Base-by-base conservation (phyloP, 1,140 invertebrate genomes). In the Aphelinus certus region DNA sequence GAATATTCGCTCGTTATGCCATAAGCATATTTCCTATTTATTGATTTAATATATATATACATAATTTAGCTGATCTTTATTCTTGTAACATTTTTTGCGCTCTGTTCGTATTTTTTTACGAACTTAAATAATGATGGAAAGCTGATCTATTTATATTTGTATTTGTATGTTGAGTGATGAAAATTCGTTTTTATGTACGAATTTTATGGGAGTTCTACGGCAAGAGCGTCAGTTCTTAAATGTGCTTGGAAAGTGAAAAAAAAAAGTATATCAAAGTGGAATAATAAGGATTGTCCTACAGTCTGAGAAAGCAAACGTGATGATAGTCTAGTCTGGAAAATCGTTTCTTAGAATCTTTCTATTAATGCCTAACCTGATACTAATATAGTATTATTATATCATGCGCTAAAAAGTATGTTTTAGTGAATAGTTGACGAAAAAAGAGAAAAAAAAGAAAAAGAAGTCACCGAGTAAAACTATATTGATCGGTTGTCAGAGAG, bases 271-370 rank as follows among this genome's bases (percentile, higher is more conserved):
- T 62, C 48, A n/a, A 57, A 64, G 55, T 42, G 68, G 45, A 51
- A 43, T 60, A 65, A 60, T 51, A 7, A n/a, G 45, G 9, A 69
- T 49, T 75, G n/a, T 71, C 60, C 63, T 75, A 74, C 53, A 75
- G 45, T 55, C 46, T 10, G 73, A 80, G 48, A 69, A 80, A 74
- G 79, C 76, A 82, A 75, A 74, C 78, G 83, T 83, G 80, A 85
- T 83, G 79, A 79, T 83, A 84, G 79, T 80, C 83, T 85, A 84
- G 82, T 86, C 82, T 77, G 75, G 71, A 82, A 80, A 81, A 73
- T 60, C 70, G 79, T 83, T 78, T 81, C 48, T 78, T 77, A 73
- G 55, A 56, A 77, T 71, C 42, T 73, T 78, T 76, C 62, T 73
- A 73, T 73, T 66, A 69, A 78, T 71, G 73, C 73, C 61, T 75